phyloP scores from a whole-genome alignment of 2,797 vertebrate species.

The Urosaurus nigricauda region DNA sequence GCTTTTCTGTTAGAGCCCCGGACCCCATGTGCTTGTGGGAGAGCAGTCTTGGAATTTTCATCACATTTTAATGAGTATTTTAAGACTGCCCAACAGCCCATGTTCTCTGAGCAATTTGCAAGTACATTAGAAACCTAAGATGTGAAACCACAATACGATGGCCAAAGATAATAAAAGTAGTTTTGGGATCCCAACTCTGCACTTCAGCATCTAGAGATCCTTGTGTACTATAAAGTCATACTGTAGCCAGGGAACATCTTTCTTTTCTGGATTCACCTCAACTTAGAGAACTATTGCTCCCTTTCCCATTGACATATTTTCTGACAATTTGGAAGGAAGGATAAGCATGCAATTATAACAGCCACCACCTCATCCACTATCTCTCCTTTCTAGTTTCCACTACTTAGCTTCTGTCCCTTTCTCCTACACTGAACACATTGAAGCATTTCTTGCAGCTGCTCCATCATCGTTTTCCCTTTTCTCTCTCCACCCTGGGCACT shows the following conservation, averaged over 20 bases:
- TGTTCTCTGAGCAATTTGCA: too few species aligned
- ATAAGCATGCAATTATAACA: background rate
- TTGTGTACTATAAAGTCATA: background rate
- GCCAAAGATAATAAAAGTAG: background rate
- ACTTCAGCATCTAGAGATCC: background rate
- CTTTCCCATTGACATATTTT: background rate
- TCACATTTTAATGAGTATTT: too few species aligned
- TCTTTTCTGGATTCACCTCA: background rate
- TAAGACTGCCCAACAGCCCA: too few species aligned
- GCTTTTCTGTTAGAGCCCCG: too few species aligned
- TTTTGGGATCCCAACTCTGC: background rate
- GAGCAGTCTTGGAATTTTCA: too few species aligned
- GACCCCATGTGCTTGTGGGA: too few species aligned
- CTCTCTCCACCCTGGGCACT: too few species aligned
- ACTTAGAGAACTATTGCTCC: background rate
- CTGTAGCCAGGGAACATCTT: background rate
- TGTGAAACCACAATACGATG: too few species aligned
- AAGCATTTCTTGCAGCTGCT: background rate
- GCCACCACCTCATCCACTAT: background rate
- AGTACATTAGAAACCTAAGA: background rate
- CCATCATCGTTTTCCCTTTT: too few species aligned
- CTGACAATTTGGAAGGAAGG: too few species aligned
- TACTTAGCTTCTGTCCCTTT: background rate
- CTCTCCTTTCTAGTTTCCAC: background rate
- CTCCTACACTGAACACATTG: background rate